Percentiles rank a stretch among this genome's conserved stretches.
Conservation (phyloP, 2,113 vertebrate species). For the Cyanocitta stelleri region DNA sequence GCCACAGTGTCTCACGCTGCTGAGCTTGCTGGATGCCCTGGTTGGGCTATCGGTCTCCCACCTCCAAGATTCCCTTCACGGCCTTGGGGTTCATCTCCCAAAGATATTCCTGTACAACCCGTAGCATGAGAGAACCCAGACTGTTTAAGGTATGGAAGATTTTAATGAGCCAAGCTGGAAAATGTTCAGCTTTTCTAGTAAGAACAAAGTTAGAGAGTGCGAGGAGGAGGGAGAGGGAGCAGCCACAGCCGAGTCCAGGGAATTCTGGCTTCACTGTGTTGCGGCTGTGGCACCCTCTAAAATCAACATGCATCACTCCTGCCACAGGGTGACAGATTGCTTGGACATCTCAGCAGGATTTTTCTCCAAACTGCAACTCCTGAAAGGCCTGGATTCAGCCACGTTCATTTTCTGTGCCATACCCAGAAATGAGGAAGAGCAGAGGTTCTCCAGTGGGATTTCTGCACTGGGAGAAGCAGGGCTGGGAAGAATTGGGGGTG, state of each 20-base stretch:
- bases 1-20: accelerated
- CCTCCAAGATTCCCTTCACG: neutral
- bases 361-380: neutral
- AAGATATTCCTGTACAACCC: neutral
- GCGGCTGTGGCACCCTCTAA: neutral
- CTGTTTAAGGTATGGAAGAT: neutral
- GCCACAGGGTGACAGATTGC: neutral
- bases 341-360: neutral
- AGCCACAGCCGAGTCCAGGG: accelerated
- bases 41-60: accelerated
- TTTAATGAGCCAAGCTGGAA: neutral
- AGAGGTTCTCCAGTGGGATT: neutral
- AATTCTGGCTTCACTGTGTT: accelerated
- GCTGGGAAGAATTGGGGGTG: neutral
- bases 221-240: neutral
- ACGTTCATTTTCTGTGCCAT: accelerated
- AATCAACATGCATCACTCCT: neutral
- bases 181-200: neutral
- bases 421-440: neutral
- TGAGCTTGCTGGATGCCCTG: neutral
- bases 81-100: neutral
- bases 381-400: neutral
- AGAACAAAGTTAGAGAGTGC: neutral
- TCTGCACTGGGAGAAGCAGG: neutral
- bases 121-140: neutral